phyloP scores from a whole-genome alignment of 1,140 invertebrate species.

The Manduca sexta region DNA sequence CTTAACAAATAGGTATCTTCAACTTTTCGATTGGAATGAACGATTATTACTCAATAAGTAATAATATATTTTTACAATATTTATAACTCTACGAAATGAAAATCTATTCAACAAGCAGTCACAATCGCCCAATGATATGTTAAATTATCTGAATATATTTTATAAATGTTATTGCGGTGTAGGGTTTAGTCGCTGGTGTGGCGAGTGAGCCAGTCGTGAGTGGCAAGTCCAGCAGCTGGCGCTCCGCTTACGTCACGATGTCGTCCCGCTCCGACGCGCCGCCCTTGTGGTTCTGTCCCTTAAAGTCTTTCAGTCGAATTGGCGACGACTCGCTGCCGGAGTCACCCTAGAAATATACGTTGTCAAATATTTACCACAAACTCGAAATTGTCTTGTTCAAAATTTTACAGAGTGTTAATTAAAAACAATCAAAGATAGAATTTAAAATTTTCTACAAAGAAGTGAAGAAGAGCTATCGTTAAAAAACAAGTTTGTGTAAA shows the following conservation, averaged over 20 bases:
- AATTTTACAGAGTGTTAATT: no score
- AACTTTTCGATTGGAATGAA: slow-evolving; percentile 73
- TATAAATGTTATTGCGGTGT: slow-evolving; percentile 67
- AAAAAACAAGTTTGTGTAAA: no score
- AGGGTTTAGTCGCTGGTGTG: slow-evolving; percentile 12
- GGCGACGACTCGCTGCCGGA: slow-evolving; percentile 71
- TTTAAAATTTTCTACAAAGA: no score
- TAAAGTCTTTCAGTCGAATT: slow-evolving; percentile 67
- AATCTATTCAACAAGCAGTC: slow-evolving; percentile 70
- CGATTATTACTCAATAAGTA: slow-evolving; percentile 63
- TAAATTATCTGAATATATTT: slow-evolving; percentile 57
- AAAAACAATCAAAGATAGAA: no score
- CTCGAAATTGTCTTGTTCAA: no score
- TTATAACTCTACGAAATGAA: slow-evolving; percentile 67
- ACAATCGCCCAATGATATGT: slow-evolving; percentile 75
- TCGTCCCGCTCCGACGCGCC: slow-evolving; percentile 48
- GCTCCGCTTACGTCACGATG: slow-evolving; percentile 43
- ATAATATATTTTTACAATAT: slow-evolving; percentile 65
- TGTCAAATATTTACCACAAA: no score
- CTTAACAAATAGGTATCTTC: slow-evolving; percentile 71
- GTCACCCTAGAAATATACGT: slow-evolving; percentile 66
- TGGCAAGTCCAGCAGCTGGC: slow-evolving; percentile 6
- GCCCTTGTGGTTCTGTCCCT: slow-evolving; percentile 60
- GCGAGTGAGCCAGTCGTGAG: not conserved
- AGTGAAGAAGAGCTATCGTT: no score